phyloP scores from a whole-genome alignment of 2,797 vertebrate genomes.

The Pteronotus mesoamericanus region DNA sequence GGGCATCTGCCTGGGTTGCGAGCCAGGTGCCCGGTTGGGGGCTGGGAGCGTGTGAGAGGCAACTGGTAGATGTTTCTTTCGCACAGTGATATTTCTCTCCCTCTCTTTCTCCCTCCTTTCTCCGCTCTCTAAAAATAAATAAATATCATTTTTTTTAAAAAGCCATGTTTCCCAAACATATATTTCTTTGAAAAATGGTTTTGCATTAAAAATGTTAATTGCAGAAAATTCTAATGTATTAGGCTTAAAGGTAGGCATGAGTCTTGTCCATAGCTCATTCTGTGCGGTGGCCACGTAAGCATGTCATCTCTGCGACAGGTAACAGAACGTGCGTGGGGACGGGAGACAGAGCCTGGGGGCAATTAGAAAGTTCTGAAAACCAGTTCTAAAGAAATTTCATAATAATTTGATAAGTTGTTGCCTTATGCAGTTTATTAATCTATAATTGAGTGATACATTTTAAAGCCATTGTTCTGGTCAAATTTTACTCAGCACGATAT shows the following conservation, averaged over 20 bases:
- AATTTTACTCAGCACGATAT: background rate
- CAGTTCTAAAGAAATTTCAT: background rate
- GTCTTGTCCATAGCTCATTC: background rate
- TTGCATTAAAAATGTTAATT: background rate
- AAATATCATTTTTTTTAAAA: background rate
- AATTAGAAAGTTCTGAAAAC: background rate
- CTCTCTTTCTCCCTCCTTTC: background rate
- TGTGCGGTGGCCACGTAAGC: background rate
- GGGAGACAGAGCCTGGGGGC: background rate
- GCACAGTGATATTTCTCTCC: no score
- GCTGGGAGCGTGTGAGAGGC: background rate
- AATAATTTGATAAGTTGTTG: background rate
- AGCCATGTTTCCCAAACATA: background rate
- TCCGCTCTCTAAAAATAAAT: background rate
- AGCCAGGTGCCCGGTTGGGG: no score
- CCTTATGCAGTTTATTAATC: background rate
- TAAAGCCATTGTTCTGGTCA: background rate
- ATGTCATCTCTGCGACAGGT: background rate
- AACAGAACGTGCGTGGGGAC: background rate
- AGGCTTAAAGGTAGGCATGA: background rate
- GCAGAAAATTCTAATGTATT: background rate
- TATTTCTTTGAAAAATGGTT: conserved; percentile 4
- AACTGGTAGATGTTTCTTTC: background rate
- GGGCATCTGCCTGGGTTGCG: no score
- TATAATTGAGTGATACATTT: background rate